Evolutionary conservation across 2,113 vertebrate species (phyloP).

Genomic region (Sisor rabdophorus): DNA sequence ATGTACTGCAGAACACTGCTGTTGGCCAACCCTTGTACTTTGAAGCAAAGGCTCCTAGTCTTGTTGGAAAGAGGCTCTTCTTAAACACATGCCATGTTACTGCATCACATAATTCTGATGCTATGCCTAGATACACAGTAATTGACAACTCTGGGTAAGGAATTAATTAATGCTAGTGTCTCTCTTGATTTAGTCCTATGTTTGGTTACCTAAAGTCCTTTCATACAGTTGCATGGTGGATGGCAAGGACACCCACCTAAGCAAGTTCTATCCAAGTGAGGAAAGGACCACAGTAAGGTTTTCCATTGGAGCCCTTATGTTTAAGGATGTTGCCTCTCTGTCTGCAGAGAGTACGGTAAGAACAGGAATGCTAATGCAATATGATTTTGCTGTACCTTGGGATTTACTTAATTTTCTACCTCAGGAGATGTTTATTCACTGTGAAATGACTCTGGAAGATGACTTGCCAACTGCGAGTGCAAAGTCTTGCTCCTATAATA

Average conservation of each 20-base stretch:
- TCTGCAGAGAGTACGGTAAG: slow-evolving; percentile 44
- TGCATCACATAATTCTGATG: neutral
- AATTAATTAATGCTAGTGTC: neutral
- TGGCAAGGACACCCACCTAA: slow-evolving; percentile 33
- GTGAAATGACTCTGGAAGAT: slow-evolving; percentile 49
- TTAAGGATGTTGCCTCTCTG: slow-evolving; percentile 15
- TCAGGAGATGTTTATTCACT: slow-evolving; percentile 65
- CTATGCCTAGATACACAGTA: slow-evolving; percentile 45
- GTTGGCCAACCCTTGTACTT: slow-evolving; percentile 62
- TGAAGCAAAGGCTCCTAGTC: slow-evolving; percentile 38
- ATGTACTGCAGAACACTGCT: slow-evolving; percentile 3
- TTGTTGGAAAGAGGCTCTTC: slow-evolving; percentile 41
- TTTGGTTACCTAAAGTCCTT: neutral
- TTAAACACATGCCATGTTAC: slow-evolving; percentile 63
- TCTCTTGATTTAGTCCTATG: neutral
- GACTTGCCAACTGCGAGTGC: slow-evolving; percentile 31
- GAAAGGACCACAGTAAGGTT: slow-evolving; percentile 49
- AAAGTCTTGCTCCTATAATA: slow-evolving; percentile 63
- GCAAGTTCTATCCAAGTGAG: slow-evolving; percentile 48
- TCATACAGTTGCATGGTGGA: slow-evolving; percentile 65
- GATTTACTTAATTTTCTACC: neutral
- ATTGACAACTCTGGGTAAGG: slow-evolving; percentile 64
- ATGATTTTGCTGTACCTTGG: too few relatives aligned
- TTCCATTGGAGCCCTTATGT: slow-evolving; percentile 54
- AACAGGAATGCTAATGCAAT: too few relatives aligned